Conservation (phyloP, 2,888 invertebrate genomes). For the Xanthorhoe designata region DNA sequence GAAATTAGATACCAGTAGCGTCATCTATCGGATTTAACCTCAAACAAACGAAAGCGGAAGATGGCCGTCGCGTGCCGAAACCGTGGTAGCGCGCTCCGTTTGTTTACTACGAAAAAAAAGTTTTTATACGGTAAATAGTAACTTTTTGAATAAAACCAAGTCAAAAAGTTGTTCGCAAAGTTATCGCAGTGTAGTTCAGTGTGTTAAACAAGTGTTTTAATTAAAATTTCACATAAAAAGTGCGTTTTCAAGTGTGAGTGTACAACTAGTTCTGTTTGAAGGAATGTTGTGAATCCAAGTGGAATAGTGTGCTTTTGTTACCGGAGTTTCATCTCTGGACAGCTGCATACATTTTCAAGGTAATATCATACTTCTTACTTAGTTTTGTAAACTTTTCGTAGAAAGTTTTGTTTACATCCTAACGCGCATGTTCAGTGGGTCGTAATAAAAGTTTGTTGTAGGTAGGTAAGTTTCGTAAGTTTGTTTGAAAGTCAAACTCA, state of each 20-base stretch:
- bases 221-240: constrained; percentile 49
- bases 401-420: constrained; percentile 77
- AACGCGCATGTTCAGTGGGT: constrained; percentile 73
- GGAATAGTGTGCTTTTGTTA: constrained; percentile 68
- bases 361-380: constrained; percentile 57
- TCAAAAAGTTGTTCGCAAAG: constrained; percentile 56
- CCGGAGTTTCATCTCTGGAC: constrained; percentile 63
- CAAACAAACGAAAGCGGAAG: constrained; percentile 79
- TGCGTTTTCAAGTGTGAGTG: constrained; percentile 71
- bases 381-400: constrained; percentile 65
- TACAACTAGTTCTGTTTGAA: constrained; percentile 51
- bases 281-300: constrained; percentile 82
- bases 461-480: constrained; percentile 10
- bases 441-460: constrained; percentile 43
- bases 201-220: constrained; percentile 64
- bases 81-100: constrained; percentile 73
- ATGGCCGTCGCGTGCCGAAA: constrained; percentile 79
- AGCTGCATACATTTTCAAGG: constrained; percentile 64
- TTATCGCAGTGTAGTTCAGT: constrained; percentile 51
- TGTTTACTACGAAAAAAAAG: constrained; percentile 77
- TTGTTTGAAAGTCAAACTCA: neutral
- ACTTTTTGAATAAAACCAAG: constrained; percentile 58
- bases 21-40: constrained; percentile 72
- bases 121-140: constrained; percentile 66
- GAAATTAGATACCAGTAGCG: constrained; percentile 38